Evolutionary conservation across 2,888 invertebrate genomes (phyloP).

Genomic region (Xanthostigma xanthostigma): DNA sequence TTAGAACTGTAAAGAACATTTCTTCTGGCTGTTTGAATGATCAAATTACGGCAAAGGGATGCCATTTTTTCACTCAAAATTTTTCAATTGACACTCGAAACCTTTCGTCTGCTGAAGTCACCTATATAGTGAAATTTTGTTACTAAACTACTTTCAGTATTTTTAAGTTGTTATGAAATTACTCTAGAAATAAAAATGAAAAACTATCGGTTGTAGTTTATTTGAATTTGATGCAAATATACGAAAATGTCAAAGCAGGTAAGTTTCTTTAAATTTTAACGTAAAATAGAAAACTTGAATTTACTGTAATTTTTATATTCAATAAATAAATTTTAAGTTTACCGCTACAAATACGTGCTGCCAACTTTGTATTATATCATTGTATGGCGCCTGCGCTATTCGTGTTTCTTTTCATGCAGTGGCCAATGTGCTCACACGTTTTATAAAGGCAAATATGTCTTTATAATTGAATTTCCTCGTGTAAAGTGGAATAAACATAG

Average conservation of each 20-base stretch:
- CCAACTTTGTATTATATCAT: too few relatives aligned
- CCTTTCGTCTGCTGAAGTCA: neutral
- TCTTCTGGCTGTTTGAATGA: conserved; percentile 46
- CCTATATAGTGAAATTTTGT: neutral
- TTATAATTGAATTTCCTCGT: neutral
- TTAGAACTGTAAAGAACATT: conserved; percentile 27
- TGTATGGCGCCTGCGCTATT: too few relatives aligned
- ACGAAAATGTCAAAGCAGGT: too few relatives aligned
- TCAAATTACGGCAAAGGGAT: conserved; percentile 58
- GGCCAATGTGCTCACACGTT: neutral
- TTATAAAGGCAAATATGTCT: neutral
- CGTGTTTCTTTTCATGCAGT: neutral
- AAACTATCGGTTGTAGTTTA: too few relatives aligned
- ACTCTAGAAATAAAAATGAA: too few relatives aligned
- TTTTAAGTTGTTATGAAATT: neutral
- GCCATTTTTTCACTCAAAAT: conserved; percentile 44
- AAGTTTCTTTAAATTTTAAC: too few relatives aligned
- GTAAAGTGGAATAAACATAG: neutral
- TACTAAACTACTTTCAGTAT: neutral
- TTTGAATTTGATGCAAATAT: too few relatives aligned
- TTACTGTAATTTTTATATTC: too few relatives aligned
- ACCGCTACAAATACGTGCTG: too few relatives aligned
- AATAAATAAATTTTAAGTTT: too few relatives aligned
- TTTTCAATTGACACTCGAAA: neutral
- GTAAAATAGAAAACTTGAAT: too few relatives aligned